Base-by-base conservation (phyloP, 2,797 vertebrate genomes). In the Acipenser oxyrinchus region DNA sequence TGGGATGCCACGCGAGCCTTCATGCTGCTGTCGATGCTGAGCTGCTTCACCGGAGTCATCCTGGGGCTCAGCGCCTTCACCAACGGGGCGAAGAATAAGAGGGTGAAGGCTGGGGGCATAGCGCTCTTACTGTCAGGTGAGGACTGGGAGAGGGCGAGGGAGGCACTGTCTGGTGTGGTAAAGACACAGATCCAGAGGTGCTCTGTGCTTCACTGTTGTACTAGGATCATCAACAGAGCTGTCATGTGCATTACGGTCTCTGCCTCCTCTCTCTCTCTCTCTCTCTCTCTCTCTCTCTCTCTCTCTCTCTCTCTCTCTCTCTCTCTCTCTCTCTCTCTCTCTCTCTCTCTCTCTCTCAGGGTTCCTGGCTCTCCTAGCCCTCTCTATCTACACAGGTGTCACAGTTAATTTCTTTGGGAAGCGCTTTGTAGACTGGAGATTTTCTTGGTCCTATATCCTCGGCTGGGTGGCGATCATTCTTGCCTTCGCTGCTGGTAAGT, bases 391-490 rank as follows among this genome's bases (percentile, higher is more conserved):
- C 84, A 92, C 91, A 0, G 91, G 88, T 0, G 86, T 91, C 74
- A 92, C 90, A 0, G 82, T 90, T 59, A 88, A 85, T 55, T 89
- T 91, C 76, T 93, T 91, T 52, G 90, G 89, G 15, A 90, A 90
- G 62, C 87, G 88, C 49, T 92, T 86, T 59, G 1, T 82, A 2
- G 82, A 91, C 73, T 94, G 92, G 93, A 82, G 84, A 49, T 93
- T 94, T 69, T 93, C 92, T 49, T 94, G 92, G 92, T 94, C 92
- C 60, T 93, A 92, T 80, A 90, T 92, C 68, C 78, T 93, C 11
- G 92, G 87, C 67, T 94, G 93, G 93, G 81, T 93, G 8, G 89
- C 87, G 1, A 78, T 89, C 50, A 71, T 92, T 62, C 79, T 94
- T 71, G 82, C 82, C 7, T 78, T 91, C 69, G 82, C 81, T 0